Base-by-base conservation (phyloP, 2,113 vertebrate species). In the Psilopsiagon aurifrons region DNA sequence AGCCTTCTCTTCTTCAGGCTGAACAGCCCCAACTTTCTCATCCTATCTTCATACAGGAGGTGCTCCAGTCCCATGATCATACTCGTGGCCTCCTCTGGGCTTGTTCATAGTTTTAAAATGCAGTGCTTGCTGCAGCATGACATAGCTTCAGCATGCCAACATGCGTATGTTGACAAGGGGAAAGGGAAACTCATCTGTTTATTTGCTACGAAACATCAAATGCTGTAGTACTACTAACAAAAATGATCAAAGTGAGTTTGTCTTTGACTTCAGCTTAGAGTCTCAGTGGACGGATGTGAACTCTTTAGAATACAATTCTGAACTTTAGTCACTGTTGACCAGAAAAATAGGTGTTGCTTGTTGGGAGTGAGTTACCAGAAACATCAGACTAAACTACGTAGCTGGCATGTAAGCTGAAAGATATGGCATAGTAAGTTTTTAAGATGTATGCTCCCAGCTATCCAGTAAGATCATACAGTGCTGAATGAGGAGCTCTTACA, bases 161-260 rank as follows among this genome's bases (percentile, higher is more conserved):
- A 4, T 70, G 31, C 23, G 5, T 62, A 9, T 62, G 18, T n/a
- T 86, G 77, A 69, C 57, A 84, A 52, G 69, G 52, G 35, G 52
- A 88, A 93, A 47, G 69, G 69, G 92, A 96, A 97, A 81, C 63
- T 39, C 79, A 55, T 68, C 89, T 85, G 35, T 95, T 95, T 96
- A 39, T 94, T 97, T 95, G 90, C 75, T 81, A 51, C 55, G 62
- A 43, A 69, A 93, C 73, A 92, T 95, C 94, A 96, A 94, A 92
- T 96, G 66, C 79, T 49, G 43, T 71, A 88, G 31, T 66, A 55
- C 76, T 71, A 68, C 76, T 94, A 91, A 91, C 54, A 90, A 55
- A 81, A 87, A 88, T 87, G 96, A 97, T 97, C 94, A 91, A 97
- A 97, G 95, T 69, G 43, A 85, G 89, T 83, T 95, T 94, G 81